Conservation (phyloP, 2,888 invertebrate genomes). For the Drosophila lutescens region DNA sequence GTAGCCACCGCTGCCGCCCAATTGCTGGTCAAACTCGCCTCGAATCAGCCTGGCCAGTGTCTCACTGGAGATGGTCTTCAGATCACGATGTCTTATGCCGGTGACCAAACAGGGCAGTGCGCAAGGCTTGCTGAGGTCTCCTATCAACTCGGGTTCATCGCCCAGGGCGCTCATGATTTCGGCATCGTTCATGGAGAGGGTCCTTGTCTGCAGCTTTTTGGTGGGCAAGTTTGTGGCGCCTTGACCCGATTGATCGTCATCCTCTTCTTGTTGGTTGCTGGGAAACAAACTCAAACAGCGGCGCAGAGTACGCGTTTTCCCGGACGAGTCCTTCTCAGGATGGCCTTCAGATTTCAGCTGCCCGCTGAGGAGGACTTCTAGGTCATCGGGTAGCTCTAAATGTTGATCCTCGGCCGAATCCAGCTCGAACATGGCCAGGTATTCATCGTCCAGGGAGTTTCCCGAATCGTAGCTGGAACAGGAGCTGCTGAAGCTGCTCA, state of each 20-base stretch:
- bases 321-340: slow-evolving; percentile 4
- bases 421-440: slow-evolving; percentile 86
- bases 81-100: slow-evolving; percentile 89
- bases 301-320: slow-evolving; percentile 76
- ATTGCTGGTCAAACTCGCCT: slow-evolving; percentile 87
- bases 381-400: slow-evolving; percentile 85
- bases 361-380: slow-evolving; percentile 87
- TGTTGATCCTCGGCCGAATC: slow-evolving; percentile 77
- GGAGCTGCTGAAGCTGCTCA: slow-evolving; percentile 84
- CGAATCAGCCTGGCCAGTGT: slow-evolving; percentile 90
- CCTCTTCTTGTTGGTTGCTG: slow-evolving; percentile 43
- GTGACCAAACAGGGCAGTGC: slow-evolving; percentile 87
- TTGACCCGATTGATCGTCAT: slow-evolving; percentile 52
- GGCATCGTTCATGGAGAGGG: slow-evolving; percentile 91
- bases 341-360: slow-evolving; percentile 82
- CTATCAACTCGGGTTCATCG: slow-evolving; percentile 90
- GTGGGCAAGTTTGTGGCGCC: slow-evolving; percentile 57
- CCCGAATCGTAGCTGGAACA: slow-evolving; percentile 85
- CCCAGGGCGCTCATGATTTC: slow-evolving; percentile 89
- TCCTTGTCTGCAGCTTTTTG: slow-evolving; percentile 85
- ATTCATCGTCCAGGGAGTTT: slow-evolving; percentile 87
- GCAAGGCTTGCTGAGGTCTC: slow-evolving; percentile 91
- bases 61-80: slow-evolving; percentile 90
- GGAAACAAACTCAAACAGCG: slow-evolving; percentile 85
- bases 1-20: slow-evolving; percentile 86